phyloP scores from a whole-genome alignment of 2,888 invertebrate genomes.

The Phortica okadai region DNA sequence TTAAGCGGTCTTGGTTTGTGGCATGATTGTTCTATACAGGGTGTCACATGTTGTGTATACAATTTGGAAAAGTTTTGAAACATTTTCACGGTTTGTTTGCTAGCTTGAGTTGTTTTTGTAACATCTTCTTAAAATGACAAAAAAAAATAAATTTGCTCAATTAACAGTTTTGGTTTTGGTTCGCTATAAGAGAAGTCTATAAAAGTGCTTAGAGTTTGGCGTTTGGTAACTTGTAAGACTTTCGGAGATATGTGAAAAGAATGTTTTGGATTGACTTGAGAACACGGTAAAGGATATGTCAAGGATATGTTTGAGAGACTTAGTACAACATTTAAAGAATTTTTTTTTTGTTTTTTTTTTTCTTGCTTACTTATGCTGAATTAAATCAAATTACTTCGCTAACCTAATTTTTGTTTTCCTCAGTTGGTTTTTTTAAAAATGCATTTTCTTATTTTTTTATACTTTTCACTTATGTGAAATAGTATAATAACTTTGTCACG shows the following conservation, averaged over 20 bases:
- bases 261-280: neutral
- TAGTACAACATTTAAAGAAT: neutral
- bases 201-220: too few relatives aligned
- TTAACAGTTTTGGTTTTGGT: too few relatives aligned
- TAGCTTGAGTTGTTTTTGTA: too few relatives aligned
- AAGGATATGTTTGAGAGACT: conserved; percentile 13
- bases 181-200: too few relatives aligned
- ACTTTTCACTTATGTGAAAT: too few relatives aligned
- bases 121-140: too few relatives aligned
- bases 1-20: neutral
- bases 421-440: neutral
- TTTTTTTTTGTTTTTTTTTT: neutral
- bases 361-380: neutral
- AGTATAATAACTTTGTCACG: too few relatives aligned
- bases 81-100: too few relatives aligned
- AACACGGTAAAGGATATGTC: conserved; percentile 20
- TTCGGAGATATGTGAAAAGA: neutral
- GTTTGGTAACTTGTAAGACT: neutral
- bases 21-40: neutral
- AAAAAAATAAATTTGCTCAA: too few relatives aligned
- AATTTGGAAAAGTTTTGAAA: neutral
- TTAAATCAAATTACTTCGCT: neutral
- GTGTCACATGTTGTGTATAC: neutral
- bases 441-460: neutral
- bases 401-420: neutral